Base-by-base conservation (phyloP, 2,797 vertebrate species). In the Darevskia nairensis region DNA sequence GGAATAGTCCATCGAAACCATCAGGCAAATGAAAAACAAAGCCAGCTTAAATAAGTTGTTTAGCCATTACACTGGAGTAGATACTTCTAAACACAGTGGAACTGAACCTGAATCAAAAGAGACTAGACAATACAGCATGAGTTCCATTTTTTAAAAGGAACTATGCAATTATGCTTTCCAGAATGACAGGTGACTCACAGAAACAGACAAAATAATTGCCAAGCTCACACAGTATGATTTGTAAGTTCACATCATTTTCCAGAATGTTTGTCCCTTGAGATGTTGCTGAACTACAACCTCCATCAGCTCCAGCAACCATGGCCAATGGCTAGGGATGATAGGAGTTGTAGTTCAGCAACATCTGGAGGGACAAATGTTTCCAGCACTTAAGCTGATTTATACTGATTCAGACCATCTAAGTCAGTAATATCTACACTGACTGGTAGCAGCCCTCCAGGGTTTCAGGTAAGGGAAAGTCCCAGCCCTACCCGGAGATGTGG, bases 1-100 rank as follows among this genome's bases (percentile, higher is more conserved):
- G 81, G 92, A 94, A 91, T 2, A 79, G 50, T 83, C 92, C 80
- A 50, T 82, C 88, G 88, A 78, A 50, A 50, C 88, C 86, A 90
- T 64, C 46, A 39, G 61, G 68, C 68, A 82, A 39, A 9, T 61
- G 3, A 2, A 92, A 81, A 69, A 78, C 72, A 88, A 55, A 91
- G 44, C 76, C 83, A 64, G 81, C 88, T 50, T 88, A 87, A 86
- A 87, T 84, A 66, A 90, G 23, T 39, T 69, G 82, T 87, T 80
- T 44, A 84, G 44, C 81, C 86, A 7, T 90, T 76, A 92, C 66
- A 8, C 59, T 84, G 66, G 64, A 85, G 80, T 85, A 44, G 59
- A 91, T 84, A 86, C n/a, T 5, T 79, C 39, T 29, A 39, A 41
- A 61, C 8, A 39, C 15, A 79, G 46, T 21, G 50, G 50, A 87